A percentile compares a stretch with the other conserved stretches of the same genome.
phyloP scores from a whole-genome alignment of 2,888 invertebrate species.

The Chymomyza procnemis region DNA sequence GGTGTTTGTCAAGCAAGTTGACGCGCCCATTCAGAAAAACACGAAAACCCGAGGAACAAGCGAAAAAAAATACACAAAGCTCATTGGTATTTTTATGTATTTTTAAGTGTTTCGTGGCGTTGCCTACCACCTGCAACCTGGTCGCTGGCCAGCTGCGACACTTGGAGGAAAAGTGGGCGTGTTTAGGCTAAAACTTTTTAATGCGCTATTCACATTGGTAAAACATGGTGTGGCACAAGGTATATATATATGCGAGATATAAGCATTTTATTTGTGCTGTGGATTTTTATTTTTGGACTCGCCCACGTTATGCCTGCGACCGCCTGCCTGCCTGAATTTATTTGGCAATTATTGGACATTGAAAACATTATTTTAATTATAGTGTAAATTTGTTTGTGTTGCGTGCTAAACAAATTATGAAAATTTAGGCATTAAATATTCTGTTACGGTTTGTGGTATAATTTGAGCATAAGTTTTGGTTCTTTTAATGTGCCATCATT shows the following conservation, averaged over 20 bases:
- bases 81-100: slow-evolving; percentile 68
- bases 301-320: not conserved
- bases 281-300: slow-evolving; percentile 48
- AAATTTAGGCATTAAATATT: not conserved
- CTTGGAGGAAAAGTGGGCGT: not conserved
- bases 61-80: not conserved
- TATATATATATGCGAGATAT: not conserved
- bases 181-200: not conserved
- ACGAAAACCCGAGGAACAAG: not conserved
- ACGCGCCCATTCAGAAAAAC: not conserved
- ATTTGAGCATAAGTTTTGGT: not conserved
- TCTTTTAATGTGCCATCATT: not conserved
- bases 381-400: slow-evolving; percentile 41
- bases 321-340: slow-evolving; percentile 51
- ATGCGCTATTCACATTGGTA: not conserved
- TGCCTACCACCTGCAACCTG: not conserved
- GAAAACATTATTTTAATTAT: slow-evolving; percentile 69
- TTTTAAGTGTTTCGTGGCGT: slow-evolving; percentile 58
- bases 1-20: not conserved
- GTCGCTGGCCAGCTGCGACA: slow-evolving; percentile 54
- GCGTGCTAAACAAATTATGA: slow-evolving; percentile 1
- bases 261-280: not conserved
- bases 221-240: not conserved
- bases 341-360: slow-evolving; percentile 69
- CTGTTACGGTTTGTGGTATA: not conserved